These are phyloP conservation scores for Maniola hyperantus DNA, from an alignment of 2,888 invertebrate genomes.

Conservation along the genomic window DNA sequence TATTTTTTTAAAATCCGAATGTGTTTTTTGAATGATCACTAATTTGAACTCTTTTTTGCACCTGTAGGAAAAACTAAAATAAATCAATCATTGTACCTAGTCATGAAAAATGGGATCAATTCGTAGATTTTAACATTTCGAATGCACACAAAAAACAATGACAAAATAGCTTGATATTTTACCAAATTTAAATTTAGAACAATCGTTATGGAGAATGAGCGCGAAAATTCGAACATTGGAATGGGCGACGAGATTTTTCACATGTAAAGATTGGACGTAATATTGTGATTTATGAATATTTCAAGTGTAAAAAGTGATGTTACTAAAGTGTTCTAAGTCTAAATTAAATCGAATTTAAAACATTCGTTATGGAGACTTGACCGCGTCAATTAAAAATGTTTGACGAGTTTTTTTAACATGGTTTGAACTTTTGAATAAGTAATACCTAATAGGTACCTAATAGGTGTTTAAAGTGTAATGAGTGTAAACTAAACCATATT, in stretches of 20 bases:
- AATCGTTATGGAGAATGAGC: conserved; percentile 19
- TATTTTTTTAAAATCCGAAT: not conserved
- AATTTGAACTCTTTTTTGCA: not conserved
- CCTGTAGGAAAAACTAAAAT: not conserved
- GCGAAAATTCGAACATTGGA: conserved; percentile 13
- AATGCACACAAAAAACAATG: conserved; percentile 2
- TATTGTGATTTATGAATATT: conserved; percentile 10
- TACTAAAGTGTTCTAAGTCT: conserved; percentile 41
- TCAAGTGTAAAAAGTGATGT: conserved; percentile 42
- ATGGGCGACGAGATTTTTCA: conserved; percentile 8
- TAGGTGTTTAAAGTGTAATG: not conserved
- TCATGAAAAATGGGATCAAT: conserved; percentile 5
- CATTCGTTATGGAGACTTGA: no score
- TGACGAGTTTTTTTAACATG: no score
- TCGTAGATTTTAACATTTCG: not conserved
- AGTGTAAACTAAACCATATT: not conserved
- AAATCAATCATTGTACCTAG: not conserved
- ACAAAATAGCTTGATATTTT: conserved; percentile 10
- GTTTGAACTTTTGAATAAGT: no score
- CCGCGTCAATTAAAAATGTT: no score
- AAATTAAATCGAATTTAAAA: no score
- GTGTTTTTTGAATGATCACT: not conserved
- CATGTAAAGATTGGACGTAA: not conserved
- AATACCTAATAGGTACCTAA: no score
- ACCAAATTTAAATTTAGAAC: conserved; percentile 16